Evolutionary conservation across 1,140 invertebrate genomes (phyloP), one percentile per base, ranked within the genome.

Genomic region (Heliconius eleuchia): DNA sequence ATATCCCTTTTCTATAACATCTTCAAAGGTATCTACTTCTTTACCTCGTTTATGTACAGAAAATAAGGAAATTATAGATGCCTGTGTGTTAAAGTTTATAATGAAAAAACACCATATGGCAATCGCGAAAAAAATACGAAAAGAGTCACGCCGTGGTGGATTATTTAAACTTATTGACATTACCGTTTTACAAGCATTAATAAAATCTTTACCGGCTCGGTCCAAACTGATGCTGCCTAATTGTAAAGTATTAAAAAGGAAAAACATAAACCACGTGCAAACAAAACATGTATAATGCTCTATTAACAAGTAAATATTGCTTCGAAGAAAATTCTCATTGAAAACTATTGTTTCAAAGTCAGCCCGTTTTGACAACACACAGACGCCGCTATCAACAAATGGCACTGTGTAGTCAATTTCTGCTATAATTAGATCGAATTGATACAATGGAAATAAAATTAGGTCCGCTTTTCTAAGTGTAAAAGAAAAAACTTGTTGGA

Each of bases 21-120:
- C 92, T 73, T 93, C 86, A 74, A 94, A 94, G 3, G 94, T 94
- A 55, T 95, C 86, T 4, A 94, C 88, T 30, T 95, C 92, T 76
- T 90, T 89, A 1, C 90, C 92, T 78, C 90, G 87, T 52, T 90
- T 94, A 23, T 88, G 83, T 11, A 89, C 90, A 39, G 91, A 92
- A 73, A 95, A 92, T 46, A 94, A 89, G 16, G 94, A 94, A 78
- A 93, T 89, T 55, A 95, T 94, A 42, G 84, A 87, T 0, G 93
- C 94, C 82, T 95, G 94, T 4, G 87, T 89, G 9, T 84, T 83
- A 83, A 94, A 94, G 76, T 90, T 94, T 18, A 94, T 83, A 30
- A 93, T 66, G 75, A 93, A 94, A 76, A 92, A 94, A 74, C 91
- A 83, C 91, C 92, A 94, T 39, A 92, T 87, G 3, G 88, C 81